Evolutionary conservation across 1,140 invertebrate species (phyloP).

Genomic region (Eciton burchellii): DNA sequence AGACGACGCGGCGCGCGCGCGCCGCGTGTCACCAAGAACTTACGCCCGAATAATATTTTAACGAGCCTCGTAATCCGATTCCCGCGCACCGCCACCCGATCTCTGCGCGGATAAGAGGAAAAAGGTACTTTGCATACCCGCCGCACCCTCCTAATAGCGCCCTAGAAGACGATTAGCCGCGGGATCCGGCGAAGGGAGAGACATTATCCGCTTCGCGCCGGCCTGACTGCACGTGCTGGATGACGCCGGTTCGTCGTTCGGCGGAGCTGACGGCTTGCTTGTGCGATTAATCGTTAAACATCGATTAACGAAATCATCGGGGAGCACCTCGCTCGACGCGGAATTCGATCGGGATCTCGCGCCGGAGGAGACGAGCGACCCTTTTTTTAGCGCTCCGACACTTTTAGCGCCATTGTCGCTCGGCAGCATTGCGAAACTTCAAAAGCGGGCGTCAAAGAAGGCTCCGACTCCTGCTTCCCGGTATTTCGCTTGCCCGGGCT

Average conservation of each 20-base stretch:
- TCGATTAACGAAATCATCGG: background rate
- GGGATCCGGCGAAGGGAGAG: slow-evolving; percentile 43
- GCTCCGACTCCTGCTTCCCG: slow-evolving; percentile 64
- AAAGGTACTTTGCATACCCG: slow-evolving; percentile 82
- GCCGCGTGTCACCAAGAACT: slow-evolving; percentile 84
- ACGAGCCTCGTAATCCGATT: slow-evolving; percentile 84
- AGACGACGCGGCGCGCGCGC: slow-evolving; percentile 75
- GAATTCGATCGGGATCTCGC: too few species aligned
- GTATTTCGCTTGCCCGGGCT: slow-evolving; percentile 64
- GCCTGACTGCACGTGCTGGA: background rate
- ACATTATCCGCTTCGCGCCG: slow-evolving; percentile 15
- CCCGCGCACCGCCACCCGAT: slow-evolving; percentile 56
- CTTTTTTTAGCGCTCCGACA: slow-evolving; percentile 25
- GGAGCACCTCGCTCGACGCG: background rate
- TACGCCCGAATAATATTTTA: slow-evolving; percentile 83
- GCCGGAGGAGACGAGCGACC: too few species aligned
- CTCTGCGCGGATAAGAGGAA: slow-evolving; percentile 69
- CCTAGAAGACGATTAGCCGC: slow-evolving; percentile 69
- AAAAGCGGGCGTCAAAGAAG: slow-evolving; percentile 63
- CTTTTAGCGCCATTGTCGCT: slow-evolving; percentile 28
- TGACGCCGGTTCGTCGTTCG: too few species aligned
- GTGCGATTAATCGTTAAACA: too few species aligned
- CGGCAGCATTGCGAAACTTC: slow-evolving; percentile 42
- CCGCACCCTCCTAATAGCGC: slow-evolving; percentile 71
- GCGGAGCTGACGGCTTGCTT: too few species aligned